These are phyloP conservation scores for Leptinotarsa haldemani DNA, from an alignment of 2,888 invertebrate species.

Conservation along the genomic window DNA sequence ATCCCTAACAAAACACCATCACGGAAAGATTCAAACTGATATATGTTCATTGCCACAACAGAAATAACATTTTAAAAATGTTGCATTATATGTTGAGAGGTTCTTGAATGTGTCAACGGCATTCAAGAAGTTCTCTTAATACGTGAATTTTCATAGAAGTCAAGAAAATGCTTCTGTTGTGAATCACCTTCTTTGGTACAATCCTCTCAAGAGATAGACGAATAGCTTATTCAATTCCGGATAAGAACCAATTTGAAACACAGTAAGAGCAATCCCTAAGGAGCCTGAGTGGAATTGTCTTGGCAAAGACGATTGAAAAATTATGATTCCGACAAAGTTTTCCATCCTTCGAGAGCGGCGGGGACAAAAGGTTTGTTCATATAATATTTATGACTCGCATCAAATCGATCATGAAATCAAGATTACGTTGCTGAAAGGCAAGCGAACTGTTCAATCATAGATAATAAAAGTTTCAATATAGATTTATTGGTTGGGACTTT, in stretches of 20 bases:
- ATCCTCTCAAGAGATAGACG: neutral
- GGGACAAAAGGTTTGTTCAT: neutral
- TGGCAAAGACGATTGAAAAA: slow-evolving; percentile 8
- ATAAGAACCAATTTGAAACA: neutral
- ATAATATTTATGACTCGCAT: slow-evolving; percentile 11
- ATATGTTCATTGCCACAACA: too few relatives aligned
- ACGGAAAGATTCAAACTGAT: too few relatives aligned
- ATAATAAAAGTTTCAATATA: neutral
- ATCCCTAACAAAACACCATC: too few relatives aligned
- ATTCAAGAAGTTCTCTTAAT: too few relatives aligned
- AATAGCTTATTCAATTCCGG: slow-evolving; percentile 2
- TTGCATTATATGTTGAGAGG: too few relatives aligned
- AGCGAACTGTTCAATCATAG: neutral
- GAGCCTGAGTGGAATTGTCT: neutral
- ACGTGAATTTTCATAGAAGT: neutral
- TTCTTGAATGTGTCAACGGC: too few relatives aligned
- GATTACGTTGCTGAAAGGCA: neutral
- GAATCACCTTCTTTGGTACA: neutral
- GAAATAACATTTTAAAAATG: too few relatives aligned
- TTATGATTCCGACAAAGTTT: slow-evolving; percentile 10
- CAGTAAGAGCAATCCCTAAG: neutral
- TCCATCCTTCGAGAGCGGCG: neutral
- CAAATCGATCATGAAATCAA: slow-evolving; percentile 1
- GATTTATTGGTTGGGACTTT: neutral
- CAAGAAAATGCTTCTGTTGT: neutral